These are phyloP conservation scores for Contarinia nasturtii DNA, from an alignment of 1,140 invertebrate genomes.

Conservation along the genomic window DNA sequence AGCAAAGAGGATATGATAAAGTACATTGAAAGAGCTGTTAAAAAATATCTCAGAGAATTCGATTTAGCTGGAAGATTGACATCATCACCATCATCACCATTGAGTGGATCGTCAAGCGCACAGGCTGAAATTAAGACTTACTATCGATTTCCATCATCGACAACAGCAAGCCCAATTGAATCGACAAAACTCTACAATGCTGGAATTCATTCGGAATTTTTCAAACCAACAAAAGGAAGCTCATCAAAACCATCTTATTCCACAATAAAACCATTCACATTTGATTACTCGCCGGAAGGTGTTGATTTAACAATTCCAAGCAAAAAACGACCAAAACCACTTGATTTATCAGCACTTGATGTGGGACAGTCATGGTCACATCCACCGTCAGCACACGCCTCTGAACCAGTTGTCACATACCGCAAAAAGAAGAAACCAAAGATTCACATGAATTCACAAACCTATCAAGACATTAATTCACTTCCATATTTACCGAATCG, in stretches of 20 bases:
- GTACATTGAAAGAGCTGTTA: conserved; percentile 20
- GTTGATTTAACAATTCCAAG: neutral
- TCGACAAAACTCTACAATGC: neutral
- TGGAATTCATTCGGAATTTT: neutral
- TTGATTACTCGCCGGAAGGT: neutral
- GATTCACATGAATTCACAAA: conserved; percentile 20
- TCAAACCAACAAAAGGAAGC: neutral
- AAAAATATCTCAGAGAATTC: conserved; percentile 22
- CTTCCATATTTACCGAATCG: conserved; percentile 13
- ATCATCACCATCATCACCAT: conserved; percentile 11
- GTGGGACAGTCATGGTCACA: conserved; percentile 2
- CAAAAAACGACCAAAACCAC: neutral
- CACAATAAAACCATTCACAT: neutral
- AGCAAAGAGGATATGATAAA: conserved; percentile 22
- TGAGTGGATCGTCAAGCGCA: neutral
- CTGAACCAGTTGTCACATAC: conserved; percentile 11
- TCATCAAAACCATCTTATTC: neutral
- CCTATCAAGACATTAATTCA: conserved; percentile 22
- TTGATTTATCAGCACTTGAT: conserved; percentile 3
- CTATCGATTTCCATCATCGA: conserved; percentile 10
- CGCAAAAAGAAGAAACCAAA: conserved; percentile 12
- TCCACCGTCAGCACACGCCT: conserved; percentile 2
- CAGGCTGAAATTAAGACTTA: conserved; percentile 10
- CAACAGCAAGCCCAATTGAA: neutral
- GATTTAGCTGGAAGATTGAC: conserved; percentile 20